Evolutionary conservation across 2,888 invertebrate species (phyloP), one percentile per base, ranked within the genome.

Genomic region (Dexiosoma caninum): DNA sequence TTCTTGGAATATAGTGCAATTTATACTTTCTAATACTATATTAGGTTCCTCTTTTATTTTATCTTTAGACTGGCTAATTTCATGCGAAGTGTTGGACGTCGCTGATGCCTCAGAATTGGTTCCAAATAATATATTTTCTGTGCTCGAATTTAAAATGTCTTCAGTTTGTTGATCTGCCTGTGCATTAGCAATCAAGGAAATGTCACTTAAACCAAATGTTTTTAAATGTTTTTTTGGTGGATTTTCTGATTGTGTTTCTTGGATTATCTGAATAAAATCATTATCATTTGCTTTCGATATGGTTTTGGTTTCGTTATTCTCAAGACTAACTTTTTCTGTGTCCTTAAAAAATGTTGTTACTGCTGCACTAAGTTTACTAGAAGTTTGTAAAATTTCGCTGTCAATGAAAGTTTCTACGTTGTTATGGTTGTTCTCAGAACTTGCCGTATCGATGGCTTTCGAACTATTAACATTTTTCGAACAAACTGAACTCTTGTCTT

Each of bases 21-120:
- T 37, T 46, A 7, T 30, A 40, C 44, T 49, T 40, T 59, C 59
- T 69, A 72, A 72, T 57, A 64, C 66, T 60, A 40, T 53, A 60
- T 40, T 6, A 10, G 49, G 10, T 30, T 49, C 1, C 8, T 35
- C 10, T 23, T 10, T 71, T 42, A 4, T 7, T 32, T 16, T 9
- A 2, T 9, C 19, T 32, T 30, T 40, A 16, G 21, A 16, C n/a
- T 40, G 40, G 8, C 7, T 9, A 23, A 51, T n/a, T 57, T 77
- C 42, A 2, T n/a, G 10, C 16, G 6, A 0, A n/a, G 2, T 37
- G 30, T 2, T 16, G 35, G 19, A 19, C 12, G 12, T 10, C 2
- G 51, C 12, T 67, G 16, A 5, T 23, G 32, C 10, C n/a, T 1
- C 9, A 12, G 9, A 10, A 42, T 19, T 30, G 6, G 37, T 10